A percentile compares a stretch with the other conserved stretches of the same genome.
Conservation (phyloP, 1,140 invertebrate species). For the Liolophura sinensis region DNA sequence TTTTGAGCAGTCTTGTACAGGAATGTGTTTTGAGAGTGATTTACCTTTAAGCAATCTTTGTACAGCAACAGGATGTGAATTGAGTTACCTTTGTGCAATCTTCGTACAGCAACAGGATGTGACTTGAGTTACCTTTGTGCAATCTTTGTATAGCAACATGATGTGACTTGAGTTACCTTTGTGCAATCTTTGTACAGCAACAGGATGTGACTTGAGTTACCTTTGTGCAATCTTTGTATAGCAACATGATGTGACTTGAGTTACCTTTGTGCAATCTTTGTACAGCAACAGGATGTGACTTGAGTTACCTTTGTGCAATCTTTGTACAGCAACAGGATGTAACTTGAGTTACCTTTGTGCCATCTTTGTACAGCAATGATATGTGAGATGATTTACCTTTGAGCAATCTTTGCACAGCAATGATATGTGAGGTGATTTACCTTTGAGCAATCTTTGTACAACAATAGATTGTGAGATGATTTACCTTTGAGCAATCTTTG, state of each 20-base stretch:
- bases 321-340: constrained; percentile 19
- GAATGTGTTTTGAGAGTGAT: neutral
- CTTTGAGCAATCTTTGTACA: constrained; percentile 27
- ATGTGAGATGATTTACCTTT: too few relatives aligned
- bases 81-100: neutral
- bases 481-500: neutral
- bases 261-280: neutral
- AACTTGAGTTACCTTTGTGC: neutral
- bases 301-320: constrained; percentile 26
- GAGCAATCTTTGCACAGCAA: neutral
- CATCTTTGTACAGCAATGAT: neutral
- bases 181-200: constrained; percentile 24
- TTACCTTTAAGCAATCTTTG: constrained; percentile 28
- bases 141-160: neutral
- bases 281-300: too few relatives aligned
- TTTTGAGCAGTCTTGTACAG: neutral
- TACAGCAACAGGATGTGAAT: constrained; percentile 17
- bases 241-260: neutral
- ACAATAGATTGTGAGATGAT: constrained; percentile 14
- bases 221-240: neutral
- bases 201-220: constrained; percentile 7
- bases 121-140: too few relatives aligned
- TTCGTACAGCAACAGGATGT: neutral
- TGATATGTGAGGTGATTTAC: constrained; percentile 3
- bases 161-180: constrained; percentile 16